Percentiles rank a stretch among this genome's conserved stretches.
Conservation (phyloP, 2,797 vertebrate species). For the Cyclura pinguis region DNA sequence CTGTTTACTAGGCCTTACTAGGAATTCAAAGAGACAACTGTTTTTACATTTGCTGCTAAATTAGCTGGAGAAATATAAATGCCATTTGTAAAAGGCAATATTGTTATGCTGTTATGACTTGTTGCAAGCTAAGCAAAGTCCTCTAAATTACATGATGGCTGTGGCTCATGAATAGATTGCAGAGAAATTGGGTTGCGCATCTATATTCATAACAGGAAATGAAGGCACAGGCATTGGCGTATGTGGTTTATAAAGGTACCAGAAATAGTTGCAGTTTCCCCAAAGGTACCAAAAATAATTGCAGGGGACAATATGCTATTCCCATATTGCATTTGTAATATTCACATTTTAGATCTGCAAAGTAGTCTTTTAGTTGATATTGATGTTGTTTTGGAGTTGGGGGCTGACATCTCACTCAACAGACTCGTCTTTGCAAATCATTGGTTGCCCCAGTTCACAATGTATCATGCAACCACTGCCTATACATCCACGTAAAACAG, state of each 20-base stretch:
- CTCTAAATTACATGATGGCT: constrained; percentile 49
- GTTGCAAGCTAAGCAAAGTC: constrained; percentile 66
- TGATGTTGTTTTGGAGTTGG: not conserved
- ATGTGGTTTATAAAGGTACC: constrained; percentile 5
- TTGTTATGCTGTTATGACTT: constrained; percentile 81
- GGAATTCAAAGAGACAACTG: constrained; percentile 89
- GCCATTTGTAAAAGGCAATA: constrained; percentile 85
- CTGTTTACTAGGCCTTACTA: constrained; percentile 80
- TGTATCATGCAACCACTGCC: too few relatives aligned
- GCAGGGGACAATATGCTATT: constrained; percentile 41
- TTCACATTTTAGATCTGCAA: too few relatives aligned
- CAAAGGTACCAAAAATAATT: not conserved
- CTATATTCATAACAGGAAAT: constrained; percentile 78
- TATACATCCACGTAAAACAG: too few relatives aligned
- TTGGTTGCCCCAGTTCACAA: not conserved
- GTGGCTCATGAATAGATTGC: constrained; percentile 59
- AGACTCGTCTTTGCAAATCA: not conserved
- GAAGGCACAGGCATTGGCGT: not conserved
- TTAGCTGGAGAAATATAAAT: constrained; percentile 76
- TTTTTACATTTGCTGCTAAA: constrained; percentile 82
- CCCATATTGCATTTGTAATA: constrained; percentile 59
- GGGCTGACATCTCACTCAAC: not conserved
- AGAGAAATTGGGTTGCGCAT: not conserved
- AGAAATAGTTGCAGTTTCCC: constrained; percentile 72
- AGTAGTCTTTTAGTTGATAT: not conserved